Percentiles rank a stretch among this genome's conserved stretches.
Conservation (phyloP, 2,113 vertebrate species). For the Planiliza haematocheilus region DNA sequence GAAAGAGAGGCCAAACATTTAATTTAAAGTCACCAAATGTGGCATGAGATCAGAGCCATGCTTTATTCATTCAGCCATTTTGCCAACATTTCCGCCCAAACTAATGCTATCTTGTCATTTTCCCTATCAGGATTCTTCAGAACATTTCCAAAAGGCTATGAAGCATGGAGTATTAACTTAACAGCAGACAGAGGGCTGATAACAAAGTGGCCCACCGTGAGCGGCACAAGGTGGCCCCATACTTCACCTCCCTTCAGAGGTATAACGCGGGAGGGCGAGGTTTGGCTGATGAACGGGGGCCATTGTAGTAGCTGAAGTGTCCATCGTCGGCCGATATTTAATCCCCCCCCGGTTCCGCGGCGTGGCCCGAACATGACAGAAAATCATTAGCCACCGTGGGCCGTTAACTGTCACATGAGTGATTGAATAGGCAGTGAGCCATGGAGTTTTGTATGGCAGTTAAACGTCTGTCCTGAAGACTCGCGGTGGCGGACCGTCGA, state of each 20-base stretch:
- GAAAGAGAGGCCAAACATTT: conserved; percentile 15
- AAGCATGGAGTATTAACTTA: conserved; percentile 29
- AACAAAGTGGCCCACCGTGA: conserved; percentile 30
- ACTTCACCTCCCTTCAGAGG: conserved; percentile 54
- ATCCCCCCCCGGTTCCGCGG: conserved; percentile 78
- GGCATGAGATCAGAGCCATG: not conserved
- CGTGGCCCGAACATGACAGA: conserved; percentile 82
- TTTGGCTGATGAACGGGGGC: conserved; percentile 66
- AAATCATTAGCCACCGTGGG: conserved; percentile 85
- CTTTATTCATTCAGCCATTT: conserved; percentile 1
- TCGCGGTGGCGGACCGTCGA: conserved; percentile 62
- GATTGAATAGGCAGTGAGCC: conserved; percentile 83
- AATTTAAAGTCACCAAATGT: not conserved
- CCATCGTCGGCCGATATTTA: conserved; percentile 81
- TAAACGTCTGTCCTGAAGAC: conserved; percentile 76
- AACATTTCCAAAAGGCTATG: conserved; percentile 23
- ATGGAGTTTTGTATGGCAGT: conserved; percentile 79
- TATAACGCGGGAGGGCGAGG: conserved; percentile 39
- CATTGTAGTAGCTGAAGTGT: conserved; percentile 78
- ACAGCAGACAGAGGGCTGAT: conserved; percentile 32
- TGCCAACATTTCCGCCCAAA: not conserved
- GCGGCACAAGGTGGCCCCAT: conserved; percentile 34
- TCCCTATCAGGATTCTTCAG: conserved; percentile 16
- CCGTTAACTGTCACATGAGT: conserved; percentile 86
- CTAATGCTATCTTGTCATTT: not conserved